Percentiles rank a stretch among this genome's conserved stretches.
These are phyloP conservation scores for Platysternon megacephalum DNA, from an alignment of 2,113 vertebrate species.

Conservation along the genomic window DNA sequence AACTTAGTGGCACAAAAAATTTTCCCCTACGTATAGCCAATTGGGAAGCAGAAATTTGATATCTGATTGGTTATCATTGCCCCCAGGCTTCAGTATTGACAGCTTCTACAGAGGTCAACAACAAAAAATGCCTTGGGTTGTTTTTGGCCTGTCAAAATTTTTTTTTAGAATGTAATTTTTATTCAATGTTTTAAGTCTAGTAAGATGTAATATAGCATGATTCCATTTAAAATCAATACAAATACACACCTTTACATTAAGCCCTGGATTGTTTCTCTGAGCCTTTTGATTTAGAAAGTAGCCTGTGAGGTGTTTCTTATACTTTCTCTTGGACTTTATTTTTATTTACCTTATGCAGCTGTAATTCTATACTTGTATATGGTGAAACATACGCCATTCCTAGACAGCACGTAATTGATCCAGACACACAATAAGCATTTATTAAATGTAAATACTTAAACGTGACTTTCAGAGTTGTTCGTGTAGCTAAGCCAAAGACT, in stretches of 20 bases:
- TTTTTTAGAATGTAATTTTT: constrained; percentile 36
- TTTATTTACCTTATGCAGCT: not conserved
- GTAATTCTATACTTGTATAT: not conserved
- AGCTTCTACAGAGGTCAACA: constrained; percentile 49
- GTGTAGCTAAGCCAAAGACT: not conserved
- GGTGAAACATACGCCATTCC: not conserved
- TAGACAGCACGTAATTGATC: not conserved
- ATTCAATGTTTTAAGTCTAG: not conserved
- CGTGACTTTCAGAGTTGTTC: not conserved
- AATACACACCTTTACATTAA: not conserved
- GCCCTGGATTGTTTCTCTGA: not conserved
- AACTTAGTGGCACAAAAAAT: constrained; percentile 2
- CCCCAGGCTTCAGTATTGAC: constrained; percentile 16
- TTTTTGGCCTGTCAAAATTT: constrained; percentile 19
- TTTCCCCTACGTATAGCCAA: not conserved
- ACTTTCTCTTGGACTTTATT: not conserved
- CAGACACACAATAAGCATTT: not conserved
- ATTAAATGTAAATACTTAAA: not conserved
- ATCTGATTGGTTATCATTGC: constrained; percentile 34
- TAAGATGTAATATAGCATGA: not conserved
- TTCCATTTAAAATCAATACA: not conserved
- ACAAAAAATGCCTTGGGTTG: not conserved
- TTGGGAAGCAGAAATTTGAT: not conserved
- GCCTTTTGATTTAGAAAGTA: constrained; percentile 18
- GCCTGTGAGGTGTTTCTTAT: not conserved